A percentile compares a stretch with the other conserved stretches of the same genome.
Evolutionary conservation across 2,113 vertebrate genomes (phyloP).

Genomic region (Perca schrenkii): DNA sequence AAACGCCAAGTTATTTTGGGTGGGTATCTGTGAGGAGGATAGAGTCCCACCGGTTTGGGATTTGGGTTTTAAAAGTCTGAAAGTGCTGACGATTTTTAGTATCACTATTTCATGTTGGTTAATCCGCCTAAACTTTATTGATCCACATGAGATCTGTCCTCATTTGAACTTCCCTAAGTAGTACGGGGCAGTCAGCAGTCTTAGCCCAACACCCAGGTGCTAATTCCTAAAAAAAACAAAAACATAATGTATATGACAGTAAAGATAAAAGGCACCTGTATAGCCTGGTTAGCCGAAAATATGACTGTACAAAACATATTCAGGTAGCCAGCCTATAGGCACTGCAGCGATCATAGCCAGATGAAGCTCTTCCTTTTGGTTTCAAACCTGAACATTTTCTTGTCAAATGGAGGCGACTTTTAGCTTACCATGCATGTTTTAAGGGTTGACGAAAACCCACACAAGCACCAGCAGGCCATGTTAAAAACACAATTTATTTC

Average conservation of each 20-base stretch:
- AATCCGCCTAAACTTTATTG: neutral
- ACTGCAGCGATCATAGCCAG: neutral
- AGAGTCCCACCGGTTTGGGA: slow-evolving; percentile 6
- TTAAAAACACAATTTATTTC: neutral
- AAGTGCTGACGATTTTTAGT: neutral
- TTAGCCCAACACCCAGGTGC: neutral
- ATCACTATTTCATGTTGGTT: neutral
- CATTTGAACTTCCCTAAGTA: slow-evolving; percentile 19
- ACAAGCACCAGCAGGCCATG: neutral
- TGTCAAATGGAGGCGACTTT: neutral
- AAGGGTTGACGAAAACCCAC: neutral
- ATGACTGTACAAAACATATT: neutral
- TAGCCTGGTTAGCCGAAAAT: neutral
- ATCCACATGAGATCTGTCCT: neutral
- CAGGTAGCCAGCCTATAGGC: neutral
- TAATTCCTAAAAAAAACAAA: neutral
- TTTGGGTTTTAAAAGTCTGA: slow-evolving; percentile 14
- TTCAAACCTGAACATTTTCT: slow-evolving; percentile 18
- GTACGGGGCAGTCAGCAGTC: neutral
- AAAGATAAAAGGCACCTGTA: neutral
- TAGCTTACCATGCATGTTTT: slow-evolving; percentile 4
- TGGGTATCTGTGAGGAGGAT: slow-evolving; percentile 24
- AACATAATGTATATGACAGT: neutral
- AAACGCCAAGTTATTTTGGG: slow-evolving; percentile 56
- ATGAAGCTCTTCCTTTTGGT: slow-evolving; percentile 6